Evolutionary conservation across 2,888 invertebrate genomes (phyloP).

Genomic region (Mythimna impura): DNA sequence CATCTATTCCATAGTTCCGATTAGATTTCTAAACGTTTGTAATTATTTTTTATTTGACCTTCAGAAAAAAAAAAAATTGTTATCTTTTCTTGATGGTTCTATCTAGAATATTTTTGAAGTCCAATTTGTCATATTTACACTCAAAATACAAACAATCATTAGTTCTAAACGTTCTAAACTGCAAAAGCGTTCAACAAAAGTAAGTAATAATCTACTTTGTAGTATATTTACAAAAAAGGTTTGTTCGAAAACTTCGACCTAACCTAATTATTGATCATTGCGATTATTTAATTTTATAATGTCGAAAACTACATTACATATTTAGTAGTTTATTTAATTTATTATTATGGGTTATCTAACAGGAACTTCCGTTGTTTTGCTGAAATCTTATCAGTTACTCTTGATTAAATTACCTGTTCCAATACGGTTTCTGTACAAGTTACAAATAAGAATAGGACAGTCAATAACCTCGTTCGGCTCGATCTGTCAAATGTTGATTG

Average conservation of each 20-base stretch:
- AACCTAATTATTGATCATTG: background rate
- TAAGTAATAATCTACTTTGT: slow-evolving; percentile 14
- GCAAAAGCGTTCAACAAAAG: slow-evolving; percentile 25
- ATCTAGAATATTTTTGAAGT: slow-evolving; percentile 23
- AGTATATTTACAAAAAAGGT: background rate
- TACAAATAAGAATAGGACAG: no score
- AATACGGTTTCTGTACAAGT: background rate
- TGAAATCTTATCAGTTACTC: background rate
- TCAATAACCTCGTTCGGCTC: no score
- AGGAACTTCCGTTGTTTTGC: slow-evolving; percentile 6
- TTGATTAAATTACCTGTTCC: background rate
- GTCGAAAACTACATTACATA: background rate
- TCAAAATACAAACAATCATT: slow-evolving; percentile 15
- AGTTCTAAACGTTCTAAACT: background rate
- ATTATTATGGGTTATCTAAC: background rate
- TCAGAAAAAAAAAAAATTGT: slow-evolving; percentile 34
- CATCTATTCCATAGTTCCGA: background rate
- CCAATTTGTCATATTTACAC: slow-evolving; percentile 1
- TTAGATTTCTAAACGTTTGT: slow-evolving; percentile 6
- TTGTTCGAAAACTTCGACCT: no score
- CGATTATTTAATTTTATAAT: background rate
- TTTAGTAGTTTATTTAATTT: background rate
- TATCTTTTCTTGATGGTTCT: slow-evolving; percentile 49
- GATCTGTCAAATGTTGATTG: no score
- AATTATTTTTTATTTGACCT: slow-evolving; percentile 45